Evolutionary conservation across 2,797 vertebrate species (phyloP).

Genomic region (Triplophysa yarkandensis): DNA sequence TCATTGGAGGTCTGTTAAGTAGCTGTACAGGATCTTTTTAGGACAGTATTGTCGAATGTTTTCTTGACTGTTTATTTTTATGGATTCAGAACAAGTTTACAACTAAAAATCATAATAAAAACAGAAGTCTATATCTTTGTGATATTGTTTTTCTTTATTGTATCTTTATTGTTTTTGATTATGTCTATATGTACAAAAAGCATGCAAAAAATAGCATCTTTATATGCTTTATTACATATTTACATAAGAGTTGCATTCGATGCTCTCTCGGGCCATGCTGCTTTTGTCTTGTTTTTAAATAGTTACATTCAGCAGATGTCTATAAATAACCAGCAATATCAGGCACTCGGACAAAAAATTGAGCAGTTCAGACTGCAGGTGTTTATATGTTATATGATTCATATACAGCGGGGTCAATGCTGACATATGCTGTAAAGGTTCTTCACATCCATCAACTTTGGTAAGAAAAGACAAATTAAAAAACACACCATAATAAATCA

Average conservation of each 20-base stretch:
- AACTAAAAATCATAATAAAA: slow-evolving; percentile 16
- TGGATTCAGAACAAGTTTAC: background rate
- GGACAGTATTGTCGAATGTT: background rate
- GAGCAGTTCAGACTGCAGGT: slow-evolving; percentile 43
- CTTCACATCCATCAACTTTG: background rate
- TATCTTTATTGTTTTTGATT: slow-evolving; percentile 75
- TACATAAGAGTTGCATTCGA: slow-evolving; percentile 79
- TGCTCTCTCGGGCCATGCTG: slow-evolving; percentile 74
- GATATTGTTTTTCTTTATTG: slow-evolving; percentile 75
- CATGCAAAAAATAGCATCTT: slow-evolving; percentile 93
- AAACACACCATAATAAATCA: slow-evolving; percentile 4
- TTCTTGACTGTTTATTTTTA: background rate
- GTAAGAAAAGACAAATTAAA: background rate
- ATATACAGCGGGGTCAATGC: slow-evolving; percentile 2
- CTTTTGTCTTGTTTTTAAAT: slow-evolving; percentile 30
- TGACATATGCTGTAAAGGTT: slow-evolving; percentile 2
- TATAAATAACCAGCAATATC: slow-evolving; percentile 59
- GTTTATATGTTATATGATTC: slow-evolving; percentile 12
- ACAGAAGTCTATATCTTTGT: slow-evolving; percentile 32
- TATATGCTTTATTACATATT: slow-evolving; percentile 87
- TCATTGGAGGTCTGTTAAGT: background rate
- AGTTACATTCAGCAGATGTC: slow-evolving; percentile 67
- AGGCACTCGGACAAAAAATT: slow-evolving; percentile 57
- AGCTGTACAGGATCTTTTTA: background rate
- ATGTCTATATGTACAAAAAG: slow-evolving; percentile 83